Percentiles rank a stretch among this genome's conserved stretches.
Conservation (phyloP, 2,888 invertebrate species). For the Pilophorus perplexus region DNA sequence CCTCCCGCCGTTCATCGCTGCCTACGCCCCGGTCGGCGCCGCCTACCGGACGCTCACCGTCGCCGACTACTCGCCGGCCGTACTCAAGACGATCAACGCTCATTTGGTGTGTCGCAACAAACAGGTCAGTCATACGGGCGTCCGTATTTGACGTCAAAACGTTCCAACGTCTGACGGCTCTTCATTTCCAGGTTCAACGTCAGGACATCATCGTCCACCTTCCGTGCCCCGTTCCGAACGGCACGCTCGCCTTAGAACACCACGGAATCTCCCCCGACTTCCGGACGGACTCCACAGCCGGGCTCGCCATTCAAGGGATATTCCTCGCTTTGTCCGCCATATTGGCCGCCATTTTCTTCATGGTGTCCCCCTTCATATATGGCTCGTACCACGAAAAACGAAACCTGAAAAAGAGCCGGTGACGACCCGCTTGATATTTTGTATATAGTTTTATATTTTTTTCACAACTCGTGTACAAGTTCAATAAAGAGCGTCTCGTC, state of each 20-base stretch:
- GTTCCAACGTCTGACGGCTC: no score
- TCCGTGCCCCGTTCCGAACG: conserved; percentile 77
- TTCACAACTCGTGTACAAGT: no score
- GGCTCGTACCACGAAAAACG: conserved; percentile 27
- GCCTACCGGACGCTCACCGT: conserved; percentile 66
- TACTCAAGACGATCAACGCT: conserved; percentile 59
- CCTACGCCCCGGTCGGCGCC: conserved; percentile 59
- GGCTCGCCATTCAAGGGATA: conserved; percentile 7
- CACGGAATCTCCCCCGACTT: conserved; percentile 44
- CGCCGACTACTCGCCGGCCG: conserved; percentile 65
- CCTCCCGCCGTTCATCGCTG: conserved; percentile 2
- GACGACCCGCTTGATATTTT: neutral
- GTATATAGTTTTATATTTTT: neutral
- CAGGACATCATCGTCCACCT: conserved; percentile 84
- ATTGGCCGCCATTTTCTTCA: conserved; percentile 5
- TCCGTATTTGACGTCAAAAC: no score
- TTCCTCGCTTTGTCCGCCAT: conserved; percentile 7
- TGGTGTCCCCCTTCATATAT: conserved; percentile 28
- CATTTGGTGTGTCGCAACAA: conserved; percentile 66
- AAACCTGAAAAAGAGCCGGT: conserved; percentile 22
- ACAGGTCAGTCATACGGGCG: conserved; percentile 58
- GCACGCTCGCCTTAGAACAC: conserved; percentile 55
- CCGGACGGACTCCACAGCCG: neutral
- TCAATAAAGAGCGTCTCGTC: no score
- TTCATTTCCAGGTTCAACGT: conserved; percentile 74